Evolutionary conservation across 2,797 vertebrate species (phyloP), one percentile per base, ranked within the genome.

Genomic region (Sebastes paucispinis): DNA sequence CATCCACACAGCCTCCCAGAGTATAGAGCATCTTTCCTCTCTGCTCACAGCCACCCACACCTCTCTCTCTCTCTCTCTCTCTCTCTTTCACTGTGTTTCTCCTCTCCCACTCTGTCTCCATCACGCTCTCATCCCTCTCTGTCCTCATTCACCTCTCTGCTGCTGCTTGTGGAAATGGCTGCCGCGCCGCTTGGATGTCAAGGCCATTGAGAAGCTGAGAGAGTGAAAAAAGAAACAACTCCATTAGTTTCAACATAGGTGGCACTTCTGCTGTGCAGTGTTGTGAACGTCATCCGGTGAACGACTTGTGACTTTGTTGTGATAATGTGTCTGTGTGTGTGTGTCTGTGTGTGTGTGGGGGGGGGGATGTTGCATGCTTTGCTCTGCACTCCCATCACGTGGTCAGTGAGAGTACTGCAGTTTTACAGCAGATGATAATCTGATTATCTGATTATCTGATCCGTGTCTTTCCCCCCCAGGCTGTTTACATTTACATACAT

Each of bases 331-430:
- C 25, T 25, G 25, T 25, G 25, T 25, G 25, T 25, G 25, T 25
- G 24, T 24, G 24, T 24, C 3, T 3, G 25, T 3, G 36, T 62
- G 43, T 63, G 32, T 68, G 11, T 5, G 34, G 1, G 13, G 5
- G 13, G 36, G 36, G 2, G 3, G 32, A 14, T 39, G 39, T 8
- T 3, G 1, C 10, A 58, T 79, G 52, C 12, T 75, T 32, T 85
- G 79, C 89, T 90, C 83, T 74, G 59, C 79, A 64, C 64, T 73
- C 88, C 58, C 86, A 82, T 69, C 88, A 25, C 79, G 80, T 83
- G 93, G 82, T 67, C 52, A 50, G 16, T 0, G 10, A 34, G 4
- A 10, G 58, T 5, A 81, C 34, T 81, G 82, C 83, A 81, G 6
- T 1, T 13, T 0, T 1, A 3, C 18, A 25, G n/a, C 1, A 20